These are phyloP conservation scores for Plusia festucae DNA, from an alignment of 2,888 invertebrate genomes.

Conservation along the genomic window DNA sequence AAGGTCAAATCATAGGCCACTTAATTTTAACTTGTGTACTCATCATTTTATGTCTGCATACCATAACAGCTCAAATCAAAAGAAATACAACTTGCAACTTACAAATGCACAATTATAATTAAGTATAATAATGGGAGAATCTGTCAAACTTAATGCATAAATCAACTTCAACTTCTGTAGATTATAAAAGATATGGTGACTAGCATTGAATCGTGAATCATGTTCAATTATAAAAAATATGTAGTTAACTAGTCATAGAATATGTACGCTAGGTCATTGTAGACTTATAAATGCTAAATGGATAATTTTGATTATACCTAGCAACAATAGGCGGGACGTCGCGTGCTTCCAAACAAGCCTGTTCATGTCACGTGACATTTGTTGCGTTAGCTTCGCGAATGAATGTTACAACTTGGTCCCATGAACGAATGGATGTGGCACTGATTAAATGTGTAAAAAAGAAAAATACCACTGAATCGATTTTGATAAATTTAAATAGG, in stretches of 20 bases:
- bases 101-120: constrained; percentile 2
- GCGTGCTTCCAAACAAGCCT: constrained; percentile 1
- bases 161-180: constrained; percentile 13
- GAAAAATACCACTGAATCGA: too few species aligned
- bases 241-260: constrained; percentile 24
- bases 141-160: constrained; percentile 14
- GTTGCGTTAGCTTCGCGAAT: background rate
- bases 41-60: too few species aligned
- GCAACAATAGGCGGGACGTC: background rate
- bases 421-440: background rate
- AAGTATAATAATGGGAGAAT: constrained; percentile 20
- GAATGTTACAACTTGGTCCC: background rate
- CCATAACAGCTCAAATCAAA: background rate
- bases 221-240: constrained; percentile 43
- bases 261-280: background rate
- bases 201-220: constrained; percentile 36
- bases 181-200: constrained; percentile 29
- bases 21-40: too few species aligned
- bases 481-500: too few species aligned
- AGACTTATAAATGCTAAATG: background rate
- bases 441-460: background rate
- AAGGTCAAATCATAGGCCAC: too few species aligned
- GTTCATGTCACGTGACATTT: background rate
- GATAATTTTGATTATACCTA: constrained; percentile 3
- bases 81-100: background rate